Conservation (phyloP, 2,888 invertebrate genomes). For the Cremastobaeus sp. region DNA sequence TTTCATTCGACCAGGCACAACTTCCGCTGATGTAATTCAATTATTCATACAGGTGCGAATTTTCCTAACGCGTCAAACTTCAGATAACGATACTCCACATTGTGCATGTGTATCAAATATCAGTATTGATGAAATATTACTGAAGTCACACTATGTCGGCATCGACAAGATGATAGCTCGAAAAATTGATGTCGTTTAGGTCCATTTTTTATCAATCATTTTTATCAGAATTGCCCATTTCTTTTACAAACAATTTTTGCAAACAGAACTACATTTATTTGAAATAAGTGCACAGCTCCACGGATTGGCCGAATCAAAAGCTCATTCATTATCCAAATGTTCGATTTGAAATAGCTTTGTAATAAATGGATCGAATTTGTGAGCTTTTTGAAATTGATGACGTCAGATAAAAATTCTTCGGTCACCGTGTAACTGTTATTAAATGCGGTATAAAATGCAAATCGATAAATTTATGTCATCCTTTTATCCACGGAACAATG, state of each 20-base stretch:
- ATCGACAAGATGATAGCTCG: slow-evolving; percentile 12
- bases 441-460: slow-evolving; percentile 35
- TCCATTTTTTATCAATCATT: neutral
- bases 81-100: slow-evolving; percentile 28
- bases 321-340: neutral
- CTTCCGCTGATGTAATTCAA: slow-evolving; percentile 28
- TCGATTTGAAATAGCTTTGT: neutral
- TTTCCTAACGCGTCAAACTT: slow-evolving; percentile 32
- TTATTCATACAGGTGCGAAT: slow-evolving; percentile 39
- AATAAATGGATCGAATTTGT: neutral
- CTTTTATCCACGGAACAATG: slow-evolving; percentile 34
- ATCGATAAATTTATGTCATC: slow-evolving; percentile 29
- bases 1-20: slow-evolving; percentile 14
- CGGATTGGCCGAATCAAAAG: neutral
- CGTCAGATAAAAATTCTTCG: slow-evolving; percentile 23
- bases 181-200: slow-evolving; percentile 9
- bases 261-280: no score
- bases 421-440: slow-evolving; percentile 19
- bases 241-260: no score
- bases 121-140: slow-evolving; percentile 37
- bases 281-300: neutral
- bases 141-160: slow-evolving; percentile 10
- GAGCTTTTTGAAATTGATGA: slow-evolving; percentile 8
- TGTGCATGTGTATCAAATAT: slow-evolving; percentile 27
- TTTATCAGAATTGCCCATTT: neutral